Percentiles rank a stretch among this genome's conserved stretches.
These are phyloP conservation scores for Drosophila kokeensis DNA, from an alignment of 2,888 invertebrate genomes.

Conservation along the genomic window DNA sequence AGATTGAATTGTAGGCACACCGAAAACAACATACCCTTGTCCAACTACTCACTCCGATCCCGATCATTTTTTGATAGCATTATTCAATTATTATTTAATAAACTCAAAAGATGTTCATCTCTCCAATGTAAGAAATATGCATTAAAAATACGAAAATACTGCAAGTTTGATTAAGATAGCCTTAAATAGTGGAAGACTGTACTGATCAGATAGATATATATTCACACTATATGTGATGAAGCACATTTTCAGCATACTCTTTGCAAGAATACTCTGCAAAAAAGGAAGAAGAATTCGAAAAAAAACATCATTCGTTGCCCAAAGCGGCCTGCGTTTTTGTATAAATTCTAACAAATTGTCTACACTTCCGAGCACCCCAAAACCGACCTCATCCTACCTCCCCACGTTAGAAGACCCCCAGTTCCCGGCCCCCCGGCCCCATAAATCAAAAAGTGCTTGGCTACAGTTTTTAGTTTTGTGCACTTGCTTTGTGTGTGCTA, in stretches of 20 bases:
- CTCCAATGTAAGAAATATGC: neutral
- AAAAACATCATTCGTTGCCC: constrained; percentile 54
- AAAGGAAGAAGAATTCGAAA: neutral
- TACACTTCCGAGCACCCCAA: constrained; percentile 71
- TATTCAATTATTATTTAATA: neutral
- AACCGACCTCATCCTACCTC: constrained; percentile 19
- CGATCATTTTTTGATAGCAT: neutral
- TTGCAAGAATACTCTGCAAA: neutral
- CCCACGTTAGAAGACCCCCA: neutral
- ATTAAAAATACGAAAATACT: neutral
- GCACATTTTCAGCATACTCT: neutral
- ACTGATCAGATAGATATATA: neutral
- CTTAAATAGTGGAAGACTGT: neutral
- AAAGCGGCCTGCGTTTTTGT: constrained; percentile 70
- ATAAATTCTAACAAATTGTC: constrained; percentile 81
- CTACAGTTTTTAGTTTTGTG: constrained; percentile 79
- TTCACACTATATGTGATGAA: neutral
- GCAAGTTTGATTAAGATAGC: neutral
- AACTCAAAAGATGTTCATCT: neutral
- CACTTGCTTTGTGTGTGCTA: constrained; percentile 75
- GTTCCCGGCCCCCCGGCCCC: constrained; percentile 20
- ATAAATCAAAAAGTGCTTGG: constrained; percentile 79
- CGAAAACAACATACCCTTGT: neutral
- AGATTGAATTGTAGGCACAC: neutral
- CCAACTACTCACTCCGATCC: neutral